Base-by-base conservation (phyloP, 2,797 vertebrate species). In the Leuciscus waleckii region DNA sequence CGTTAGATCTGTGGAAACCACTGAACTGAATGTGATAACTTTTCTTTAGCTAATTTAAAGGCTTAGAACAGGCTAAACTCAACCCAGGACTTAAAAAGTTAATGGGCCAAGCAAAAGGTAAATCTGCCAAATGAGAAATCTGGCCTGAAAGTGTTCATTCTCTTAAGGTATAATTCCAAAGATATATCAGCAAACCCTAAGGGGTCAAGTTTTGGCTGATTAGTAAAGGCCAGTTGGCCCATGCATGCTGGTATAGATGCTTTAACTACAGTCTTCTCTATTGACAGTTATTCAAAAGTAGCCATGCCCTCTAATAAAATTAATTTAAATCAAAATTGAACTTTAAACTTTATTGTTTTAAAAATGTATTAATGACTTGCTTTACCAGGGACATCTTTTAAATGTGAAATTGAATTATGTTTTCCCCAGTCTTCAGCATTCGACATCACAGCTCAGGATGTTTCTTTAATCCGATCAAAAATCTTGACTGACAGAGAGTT, bases 41-140 rank as follows among this genome's bases (percentile, higher is more conserved):
- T 87, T 82, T 46, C 16, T n/a, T 65, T 37, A 41, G 43, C 23
- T 86, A 54, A 41, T 76, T 75, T 84, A 87, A 73, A 70, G 7
- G 17, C 11, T 11, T 4, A 43, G 19, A 61, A 46, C 39, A 19
- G 10, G 29, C 29, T 41, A 39, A 83, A 54, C 19, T 5, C n/a
- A 75, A 35, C 61, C 29, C 23, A 67, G 21, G 83, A 79, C 11
- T 43, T 29, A 76, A 37, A 54, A 68, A 35, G 21, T 39, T 41
- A 78, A 71, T 79, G 35, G 23, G 29, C 74, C 74, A 43, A 51
- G 35, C 35, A 43, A 54, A 70, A 58, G 16, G 14, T 76, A 54
- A 69, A 77, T 68, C 74, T 76, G 70, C 13, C 32, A 13, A 11
- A 32, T 63, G 13, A 11, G 13, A 83, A 39, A 39, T 69, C 17